Evolutionary conservation across 1,140 invertebrate species (phyloP).

Genomic region (Hypsibius dujardini): DNA sequence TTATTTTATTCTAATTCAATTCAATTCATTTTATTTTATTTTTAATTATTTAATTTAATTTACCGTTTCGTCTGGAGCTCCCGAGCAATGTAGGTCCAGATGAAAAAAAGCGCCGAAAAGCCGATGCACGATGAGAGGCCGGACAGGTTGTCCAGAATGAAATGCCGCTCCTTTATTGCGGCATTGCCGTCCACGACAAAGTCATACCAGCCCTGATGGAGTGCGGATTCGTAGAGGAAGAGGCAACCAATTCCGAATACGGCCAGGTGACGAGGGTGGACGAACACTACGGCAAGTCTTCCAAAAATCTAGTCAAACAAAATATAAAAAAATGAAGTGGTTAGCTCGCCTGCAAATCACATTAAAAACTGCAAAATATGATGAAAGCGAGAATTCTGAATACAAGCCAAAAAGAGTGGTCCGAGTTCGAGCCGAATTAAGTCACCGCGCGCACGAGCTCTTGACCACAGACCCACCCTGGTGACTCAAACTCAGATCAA

Average conservation of each 20-base stretch:
- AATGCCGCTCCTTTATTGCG: not conserved
- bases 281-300: not conserved
- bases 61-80: not conserved
- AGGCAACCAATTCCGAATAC: not conserved
- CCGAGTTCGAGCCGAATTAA: not conserved
- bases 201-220: not conserved
- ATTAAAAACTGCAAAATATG: no score
- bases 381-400: no score
- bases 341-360: no score
- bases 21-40: no score
- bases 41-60: no score
- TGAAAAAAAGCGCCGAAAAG: not conserved
- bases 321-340: not conserved
- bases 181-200: not conserved
- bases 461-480: no score
- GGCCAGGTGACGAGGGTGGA: not conserved
- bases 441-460: no score
- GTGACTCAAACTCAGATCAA: no score
- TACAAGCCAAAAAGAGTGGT: not conserved
- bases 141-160: not conserved
- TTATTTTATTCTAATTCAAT: no score
- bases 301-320: not conserved
- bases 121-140: not conserved
- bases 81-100: not conserved
- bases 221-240: not conserved